Conservation (phyloP, 2,797 vertebrate species). For the Anomalospiza imberbis region DNA sequence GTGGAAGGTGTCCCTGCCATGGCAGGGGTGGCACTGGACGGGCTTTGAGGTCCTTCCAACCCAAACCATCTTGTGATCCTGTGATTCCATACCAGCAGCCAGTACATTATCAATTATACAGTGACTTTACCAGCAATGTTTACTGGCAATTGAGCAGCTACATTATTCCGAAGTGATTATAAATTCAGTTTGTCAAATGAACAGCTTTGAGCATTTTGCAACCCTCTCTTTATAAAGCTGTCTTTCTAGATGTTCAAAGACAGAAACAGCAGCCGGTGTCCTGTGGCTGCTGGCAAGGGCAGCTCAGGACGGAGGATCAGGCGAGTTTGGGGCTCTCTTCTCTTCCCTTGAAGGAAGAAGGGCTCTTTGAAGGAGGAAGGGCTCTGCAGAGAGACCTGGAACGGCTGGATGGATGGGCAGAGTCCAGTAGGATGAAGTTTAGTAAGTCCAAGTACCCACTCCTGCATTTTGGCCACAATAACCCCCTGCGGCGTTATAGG, state of each 20-base stretch:
- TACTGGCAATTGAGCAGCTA: background rate
- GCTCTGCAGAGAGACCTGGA: too few relatives aligned
- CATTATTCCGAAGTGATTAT: background rate
- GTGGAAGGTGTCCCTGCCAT: background rate
- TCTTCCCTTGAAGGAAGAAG: too few relatives aligned
- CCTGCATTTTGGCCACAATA: too few relatives aligned
- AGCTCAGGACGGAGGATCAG: background rate
- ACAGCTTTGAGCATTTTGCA: background rate
- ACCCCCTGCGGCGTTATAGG: too few relatives aligned
- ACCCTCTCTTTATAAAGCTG: background rate
- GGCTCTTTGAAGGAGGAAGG: too few relatives aligned
- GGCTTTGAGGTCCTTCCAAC: background rate
- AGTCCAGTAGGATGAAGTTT: too few relatives aligned
- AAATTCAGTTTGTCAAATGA: background rate
- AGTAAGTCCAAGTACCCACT: too few relatives aligned
- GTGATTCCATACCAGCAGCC: background rate
- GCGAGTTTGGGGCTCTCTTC: too few relatives aligned
- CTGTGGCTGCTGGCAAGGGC: background rate
- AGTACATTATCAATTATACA: background rate
- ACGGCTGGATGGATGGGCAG: too few relatives aligned
- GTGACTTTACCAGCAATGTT: background rate
- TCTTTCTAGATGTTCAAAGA: rapidly evolving
- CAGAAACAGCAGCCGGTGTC: background rate
- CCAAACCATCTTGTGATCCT: background rate
- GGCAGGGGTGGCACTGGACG: background rate